phyloP scores from a whole-genome alignment of 2,888 invertebrate species.

The Xanthorhoe spadicearia region DNA sequence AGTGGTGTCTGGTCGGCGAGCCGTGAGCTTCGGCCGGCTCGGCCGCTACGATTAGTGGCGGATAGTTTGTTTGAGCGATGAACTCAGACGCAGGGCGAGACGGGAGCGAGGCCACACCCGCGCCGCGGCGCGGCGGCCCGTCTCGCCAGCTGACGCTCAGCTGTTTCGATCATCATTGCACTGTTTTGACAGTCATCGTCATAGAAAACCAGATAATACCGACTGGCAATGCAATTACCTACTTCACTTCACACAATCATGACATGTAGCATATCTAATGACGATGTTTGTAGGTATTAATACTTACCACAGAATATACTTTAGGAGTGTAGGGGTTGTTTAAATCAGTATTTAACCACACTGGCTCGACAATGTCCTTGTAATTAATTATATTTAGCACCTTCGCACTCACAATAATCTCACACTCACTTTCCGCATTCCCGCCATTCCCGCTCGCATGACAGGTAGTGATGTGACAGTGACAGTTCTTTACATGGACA shows the following conservation, averaged over 20 bases:
- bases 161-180: conserved; percentile 71
- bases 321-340: too few relatives aligned
- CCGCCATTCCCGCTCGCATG: too few relatives aligned
- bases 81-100: conserved; percentile 60
- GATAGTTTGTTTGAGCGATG: conserved; percentile 72
- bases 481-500: too few relatives aligned
- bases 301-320: too few relatives aligned
- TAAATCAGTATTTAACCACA: too few relatives aligned
- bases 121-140: conserved; percentile 37
- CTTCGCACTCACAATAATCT: too few relatives aligned
- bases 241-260: not conserved
- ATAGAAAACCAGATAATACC: conserved; percentile 39
- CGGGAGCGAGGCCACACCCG: conserved; percentile 49
- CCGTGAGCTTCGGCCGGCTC: conserved; percentile 57
- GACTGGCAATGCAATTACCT: conserved; percentile 56
- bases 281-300: conserved; percentile 1
- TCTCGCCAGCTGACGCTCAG: conserved; percentile 66
- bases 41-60: conserved; percentile 51
- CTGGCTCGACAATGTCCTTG: too few relatives aligned
- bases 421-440: too few relatives aligned
- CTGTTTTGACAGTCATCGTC: conserved; percentile 55
- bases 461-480: too few relatives aligned
- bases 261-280: not conserved
- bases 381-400: too few relatives aligned
- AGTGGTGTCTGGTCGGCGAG: conserved; percentile 54